Evolutionary conservation across 2,797 vertebrate species (phyloP), one percentile per base, ranked within the genome.

Genomic region (Dryobates pubescens): DNA sequence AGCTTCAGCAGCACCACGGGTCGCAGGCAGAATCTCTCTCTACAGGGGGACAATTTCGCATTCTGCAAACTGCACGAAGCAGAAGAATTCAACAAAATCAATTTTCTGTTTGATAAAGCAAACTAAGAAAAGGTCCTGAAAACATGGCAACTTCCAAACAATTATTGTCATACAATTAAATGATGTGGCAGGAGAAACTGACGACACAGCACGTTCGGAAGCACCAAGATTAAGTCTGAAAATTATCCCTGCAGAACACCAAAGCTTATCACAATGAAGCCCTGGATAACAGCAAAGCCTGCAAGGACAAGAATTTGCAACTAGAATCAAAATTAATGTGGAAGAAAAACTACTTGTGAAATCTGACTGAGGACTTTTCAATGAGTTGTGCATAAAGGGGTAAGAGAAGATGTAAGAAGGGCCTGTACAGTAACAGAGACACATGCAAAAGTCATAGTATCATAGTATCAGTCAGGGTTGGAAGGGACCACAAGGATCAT

Each of bases 211-310:
- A 84, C 29, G 65, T 71, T 78, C 65, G 47, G 30, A 65, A 56
- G 88, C 16, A 62, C 9, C 20, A 73, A 90, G 93, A 94, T 92
- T 81, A 95, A 92, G 87, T 32, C 73, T 89, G 86, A 91, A 83
- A 74, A 64, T 86, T 77, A 92, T 78, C 71, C 86, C 58, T 69
- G 73, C 80, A 93, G 75, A 95, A 86, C 86, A 86, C 58, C 27
- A 89, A 87, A 81, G 88, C 43, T 83, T 82, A 92, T 79, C 85
- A 86, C 70, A 88, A 62, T 56, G 26, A 86, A 93, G 81, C 27
- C 17, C 51, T 38, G 86, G 29, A 61, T 87, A 96, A 86, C 4
- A 90, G 30, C 17, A 94, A 73, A 56, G 51, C 72, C 86, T 87
- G 69, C 82, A 72, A 86, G 26, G 68, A 82, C 23, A 94, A 49